Evolutionary conservation across 2,888 invertebrate species (phyloP), one percentile per base, ranked within the genome.

Genomic region (Torymus auratus): DNA sequence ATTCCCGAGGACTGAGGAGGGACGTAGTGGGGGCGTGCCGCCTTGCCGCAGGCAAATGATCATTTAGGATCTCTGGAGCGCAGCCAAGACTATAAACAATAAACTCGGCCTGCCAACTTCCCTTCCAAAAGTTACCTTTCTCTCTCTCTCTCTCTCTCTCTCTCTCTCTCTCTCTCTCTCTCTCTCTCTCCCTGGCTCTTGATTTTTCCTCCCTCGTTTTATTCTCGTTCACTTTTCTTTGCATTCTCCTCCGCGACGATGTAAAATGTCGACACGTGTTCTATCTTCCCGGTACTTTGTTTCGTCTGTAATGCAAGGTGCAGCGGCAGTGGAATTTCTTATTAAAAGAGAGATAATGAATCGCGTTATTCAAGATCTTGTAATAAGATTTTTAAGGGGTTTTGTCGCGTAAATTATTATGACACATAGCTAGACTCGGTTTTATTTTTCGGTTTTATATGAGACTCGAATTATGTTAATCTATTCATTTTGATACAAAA

Each of bases 21-120:
- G 28, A 28, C 0, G 0, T 28, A 4, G 28, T 28, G 28, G 28
- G 28, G 28, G 28, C 28, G 28, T 28, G 7, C 28, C 28, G 28
- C 28, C 28, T 50, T 50, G 4, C 15, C 15, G n/a, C 15, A 13
- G 15, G 52, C 23, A 67, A 67, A 67, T 65, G 68, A 78, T 77
- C 55, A 62, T 77, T 70, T 69, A 41, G n/a, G 28, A 71, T 52
- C 11, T 67, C 55, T 78, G 78, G 78, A 78, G 14, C 64, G 5
- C 0, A 5, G 78, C 78, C 78, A 78, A 72, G 60, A 53, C 52
- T 64, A 72, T 72, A 67, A 72, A 71, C 67, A 78, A 72, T 78
- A 72, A 72, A 67, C 53, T 65, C 65, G 50, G 64, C 61, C 67
- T 78, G 78, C 72, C 78, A 78, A 78, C 28, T 72, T 67, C 50